phyloP scores from a whole-genome alignment of 2,113 vertebrate species.

The Manacus vitellinus region DNA sequence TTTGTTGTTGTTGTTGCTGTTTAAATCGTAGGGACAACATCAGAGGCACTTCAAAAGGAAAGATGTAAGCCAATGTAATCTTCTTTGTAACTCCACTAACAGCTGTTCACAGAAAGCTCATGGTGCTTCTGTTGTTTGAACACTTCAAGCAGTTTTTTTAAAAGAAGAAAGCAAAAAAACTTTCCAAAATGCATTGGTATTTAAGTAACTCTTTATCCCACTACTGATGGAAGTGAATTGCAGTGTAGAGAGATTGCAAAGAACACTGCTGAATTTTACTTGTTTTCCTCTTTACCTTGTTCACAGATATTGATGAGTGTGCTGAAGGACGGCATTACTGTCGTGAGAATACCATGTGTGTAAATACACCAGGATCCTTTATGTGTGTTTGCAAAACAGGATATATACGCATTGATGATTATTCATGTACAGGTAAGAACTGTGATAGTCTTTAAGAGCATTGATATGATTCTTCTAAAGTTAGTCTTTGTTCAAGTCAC shows the following conservation, averaged over 20 bases:
- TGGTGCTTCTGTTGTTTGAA: constrained; percentile 13
- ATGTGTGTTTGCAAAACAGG: constrained; percentile 97
- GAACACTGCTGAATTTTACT: not conserved
- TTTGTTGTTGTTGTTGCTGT: not conserved
- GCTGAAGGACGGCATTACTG: constrained; percentile 97
- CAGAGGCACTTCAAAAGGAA: constrained; percentile 21
- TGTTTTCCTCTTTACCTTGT: not conserved
- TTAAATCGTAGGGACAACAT: not conserved
- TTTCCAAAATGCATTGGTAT: not conserved
- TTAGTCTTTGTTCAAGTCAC: not conserved
- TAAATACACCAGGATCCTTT: constrained; percentile 94
- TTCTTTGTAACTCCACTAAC: constrained; percentile 7
- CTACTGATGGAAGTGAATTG: not conserved
- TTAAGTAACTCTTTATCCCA: not conserved
- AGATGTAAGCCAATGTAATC: not conserved
- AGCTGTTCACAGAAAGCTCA: not conserved
- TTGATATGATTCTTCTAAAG: not conserved
- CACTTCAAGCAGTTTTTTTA: not conserved
- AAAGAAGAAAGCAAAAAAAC: not conserved
- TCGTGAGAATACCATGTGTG: constrained; percentile 94
- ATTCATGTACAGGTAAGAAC: constrained; percentile 93
- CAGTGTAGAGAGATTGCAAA: not conserved
- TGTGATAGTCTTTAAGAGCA: not conserved
- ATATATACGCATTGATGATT: constrained; percentile 97
- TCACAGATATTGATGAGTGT: constrained; percentile 93